phyloP scores from a whole-genome alignment of 2,888 invertebrate species.

The Mimumesa dahlbomi region DNA sequence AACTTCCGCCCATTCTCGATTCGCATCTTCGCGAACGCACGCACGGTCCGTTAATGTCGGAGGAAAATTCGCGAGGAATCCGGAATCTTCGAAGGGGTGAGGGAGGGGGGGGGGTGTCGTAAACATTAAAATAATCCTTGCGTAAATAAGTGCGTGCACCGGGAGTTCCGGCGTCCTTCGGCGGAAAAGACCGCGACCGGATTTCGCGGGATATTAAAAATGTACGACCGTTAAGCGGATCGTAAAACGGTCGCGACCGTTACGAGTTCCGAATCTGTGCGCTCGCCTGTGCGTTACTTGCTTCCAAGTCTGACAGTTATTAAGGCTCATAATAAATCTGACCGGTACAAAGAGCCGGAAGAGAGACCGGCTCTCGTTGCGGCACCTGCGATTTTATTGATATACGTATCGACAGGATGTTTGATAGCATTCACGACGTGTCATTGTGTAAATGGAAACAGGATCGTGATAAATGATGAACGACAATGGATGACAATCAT shows the following conservation, averaged over 20 bases:
- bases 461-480: too few relatives aligned
- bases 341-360: neutral
- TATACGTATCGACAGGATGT: neutral
- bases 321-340: conserved; percentile 25
- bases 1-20: conserved; percentile 39
- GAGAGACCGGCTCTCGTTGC: too few relatives aligned
- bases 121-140: conserved; percentile 61
- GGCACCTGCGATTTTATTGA: neutral
- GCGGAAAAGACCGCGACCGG: conserved; percentile 3
- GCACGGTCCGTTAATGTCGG: conserved; percentile 33
- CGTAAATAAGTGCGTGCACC: conserved; percentile 55
- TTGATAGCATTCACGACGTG: neutral
- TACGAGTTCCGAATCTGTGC: conserved; percentile 36
- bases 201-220: conserved; percentile 57
- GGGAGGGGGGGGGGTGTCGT: conserved; percentile 32
- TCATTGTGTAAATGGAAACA: too few relatives aligned
- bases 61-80: conserved; percentile 37
- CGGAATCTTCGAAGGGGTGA: too few relatives aligned
- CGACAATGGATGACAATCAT: too few relatives aligned
- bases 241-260: conserved; percentile 44
- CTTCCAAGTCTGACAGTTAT: conserved; percentile 1
- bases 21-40: conserved; percentile 8
- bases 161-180: conserved; percentile 12
- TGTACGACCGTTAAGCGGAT: conserved; percentile 34
- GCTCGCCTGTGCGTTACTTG: neutral